Percentiles rank a stretch among this genome's conserved stretches.
Conservation (phyloP, 2,888 invertebrate species). For the Athalia rosae region DNA sequence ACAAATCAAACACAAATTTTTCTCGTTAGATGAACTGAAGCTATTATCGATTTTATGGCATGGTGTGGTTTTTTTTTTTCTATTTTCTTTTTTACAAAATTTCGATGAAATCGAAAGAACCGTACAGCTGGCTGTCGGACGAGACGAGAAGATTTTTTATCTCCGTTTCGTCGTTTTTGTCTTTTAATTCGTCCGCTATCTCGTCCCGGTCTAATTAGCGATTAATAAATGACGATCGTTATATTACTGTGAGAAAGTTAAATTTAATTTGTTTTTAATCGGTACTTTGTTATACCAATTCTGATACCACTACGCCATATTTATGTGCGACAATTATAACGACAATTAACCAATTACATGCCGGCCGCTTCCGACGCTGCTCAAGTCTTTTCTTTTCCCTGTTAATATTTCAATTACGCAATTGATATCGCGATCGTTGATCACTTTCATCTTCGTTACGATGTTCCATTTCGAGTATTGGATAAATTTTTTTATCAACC, state of each 20-base stretch:
- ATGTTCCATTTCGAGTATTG: background rate
- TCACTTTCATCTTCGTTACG: background rate
- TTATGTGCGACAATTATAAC: background rate
- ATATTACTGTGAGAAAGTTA: slow-evolving; percentile 33
- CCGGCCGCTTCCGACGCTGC: background rate
- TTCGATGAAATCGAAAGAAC: background rate
- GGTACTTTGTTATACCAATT: background rate
- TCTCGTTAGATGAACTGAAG: background rate
- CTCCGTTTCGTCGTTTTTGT: background rate
- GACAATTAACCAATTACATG: slow-evolving; percentile 18
- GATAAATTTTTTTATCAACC: background rate
- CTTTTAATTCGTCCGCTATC: background rate
- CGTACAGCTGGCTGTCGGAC: background rate
- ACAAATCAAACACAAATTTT: slow-evolving; percentile 10
- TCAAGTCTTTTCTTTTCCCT: background rate
- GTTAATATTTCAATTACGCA: background rate
- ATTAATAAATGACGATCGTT: slow-evolving; percentile 29
- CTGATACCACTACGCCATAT: background rate
- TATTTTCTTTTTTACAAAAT: slow-evolving; percentile 17
- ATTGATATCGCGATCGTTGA: slow-evolving; percentile 9
- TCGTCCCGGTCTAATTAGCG: background rate
- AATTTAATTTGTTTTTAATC: slow-evolving; percentile 4
- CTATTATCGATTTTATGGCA: slow-evolving; percentile 52
- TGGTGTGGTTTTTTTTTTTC: slow-evolving; percentile 50
- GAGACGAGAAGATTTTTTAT: background rate